These are phyloP conservation scores for Hypothenemus hampei DNA, from an alignment of 1,140 invertebrate genomes.

Conservation along the genomic window DNA sequence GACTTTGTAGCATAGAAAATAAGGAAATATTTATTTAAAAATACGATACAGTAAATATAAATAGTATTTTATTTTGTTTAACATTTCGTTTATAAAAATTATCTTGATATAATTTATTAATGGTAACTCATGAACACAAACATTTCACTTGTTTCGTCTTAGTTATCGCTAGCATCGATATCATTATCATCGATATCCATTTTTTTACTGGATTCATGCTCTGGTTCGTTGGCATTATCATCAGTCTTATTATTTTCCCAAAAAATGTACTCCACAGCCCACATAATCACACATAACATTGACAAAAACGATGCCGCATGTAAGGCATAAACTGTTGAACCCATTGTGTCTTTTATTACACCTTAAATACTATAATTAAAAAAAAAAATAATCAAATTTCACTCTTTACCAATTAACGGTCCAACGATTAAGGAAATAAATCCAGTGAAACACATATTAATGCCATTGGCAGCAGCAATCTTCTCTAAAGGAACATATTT, in stretches of 20 bases:
- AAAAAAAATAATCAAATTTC: neutral
- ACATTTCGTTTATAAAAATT: no score
- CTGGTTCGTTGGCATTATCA: no score
- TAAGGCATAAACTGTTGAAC: conserved; percentile 39
- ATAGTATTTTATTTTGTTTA: no score
- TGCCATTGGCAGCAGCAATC: conserved; percentile 49
- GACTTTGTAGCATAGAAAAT: no score
- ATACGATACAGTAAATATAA: no score
- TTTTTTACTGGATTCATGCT: no score
- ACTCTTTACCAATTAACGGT: conserved; percentile 49
- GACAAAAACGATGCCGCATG: conserved; percentile 41
- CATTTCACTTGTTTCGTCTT: no score
- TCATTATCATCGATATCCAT: no score
- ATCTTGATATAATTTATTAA: no score
- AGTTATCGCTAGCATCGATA: no score
- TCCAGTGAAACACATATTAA: conserved; percentile 49
- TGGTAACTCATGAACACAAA: no score
- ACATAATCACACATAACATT: conserved; percentile 39
- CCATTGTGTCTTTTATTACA: conserved; percentile 38
- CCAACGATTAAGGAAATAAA: conserved; percentile 44
- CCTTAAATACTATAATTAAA: conserved; percentile 32
- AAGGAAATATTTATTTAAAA: no score
- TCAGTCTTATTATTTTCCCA: conserved; percentile 14
- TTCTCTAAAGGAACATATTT: conserved; percentile 48
- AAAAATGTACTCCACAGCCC: conserved; percentile 36